Conservation (phyloP, 2,113 vertebrate genomes). For the Bos indicus region DNA sequence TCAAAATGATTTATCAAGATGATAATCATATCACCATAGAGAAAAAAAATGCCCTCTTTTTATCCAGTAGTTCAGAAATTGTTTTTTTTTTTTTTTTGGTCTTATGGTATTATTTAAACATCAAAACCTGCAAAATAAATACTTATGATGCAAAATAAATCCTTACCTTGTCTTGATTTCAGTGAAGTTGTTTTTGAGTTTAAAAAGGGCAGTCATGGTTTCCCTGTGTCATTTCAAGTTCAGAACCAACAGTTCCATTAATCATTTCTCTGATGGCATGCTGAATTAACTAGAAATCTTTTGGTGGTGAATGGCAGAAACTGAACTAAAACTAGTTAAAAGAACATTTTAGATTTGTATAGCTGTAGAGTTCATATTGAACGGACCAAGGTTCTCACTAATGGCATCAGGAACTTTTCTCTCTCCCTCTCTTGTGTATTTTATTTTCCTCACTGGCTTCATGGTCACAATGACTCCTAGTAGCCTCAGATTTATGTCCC, state of each 20-base stretch:
- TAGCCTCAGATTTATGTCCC: not conserved
- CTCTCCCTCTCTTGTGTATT: not conserved
- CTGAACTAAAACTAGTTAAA: not conserved
- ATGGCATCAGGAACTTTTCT: not conserved
- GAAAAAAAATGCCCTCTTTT: not conserved
- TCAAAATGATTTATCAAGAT: not conserved
- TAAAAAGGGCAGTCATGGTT: not conserved
- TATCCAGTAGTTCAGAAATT: not conserved
- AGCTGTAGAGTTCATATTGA: not conserved
- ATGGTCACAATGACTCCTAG: too few species aligned
- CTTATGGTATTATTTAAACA: not conserved
- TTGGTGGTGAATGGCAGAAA: not conserved
- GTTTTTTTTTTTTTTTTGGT: not conserved
- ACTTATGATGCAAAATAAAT: not conserved
- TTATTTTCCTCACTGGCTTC: not conserved
- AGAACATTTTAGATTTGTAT: not conserved
- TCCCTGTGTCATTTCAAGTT: not conserved
- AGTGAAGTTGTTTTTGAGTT: not conserved
- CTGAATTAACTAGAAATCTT: not conserved
- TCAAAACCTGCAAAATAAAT: not conserved
- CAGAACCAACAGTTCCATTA: not conserved
- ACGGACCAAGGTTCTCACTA: not conserved
- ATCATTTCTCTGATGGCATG: not conserved
- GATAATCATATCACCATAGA: not conserved
- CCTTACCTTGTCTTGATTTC: not conserved